Percentiles rank a stretch among this genome's conserved stretches.
phyloP scores from a whole-genome alignment of 2,888 invertebrate genomes.

The Pyrochroa serraticornis region DNA sequence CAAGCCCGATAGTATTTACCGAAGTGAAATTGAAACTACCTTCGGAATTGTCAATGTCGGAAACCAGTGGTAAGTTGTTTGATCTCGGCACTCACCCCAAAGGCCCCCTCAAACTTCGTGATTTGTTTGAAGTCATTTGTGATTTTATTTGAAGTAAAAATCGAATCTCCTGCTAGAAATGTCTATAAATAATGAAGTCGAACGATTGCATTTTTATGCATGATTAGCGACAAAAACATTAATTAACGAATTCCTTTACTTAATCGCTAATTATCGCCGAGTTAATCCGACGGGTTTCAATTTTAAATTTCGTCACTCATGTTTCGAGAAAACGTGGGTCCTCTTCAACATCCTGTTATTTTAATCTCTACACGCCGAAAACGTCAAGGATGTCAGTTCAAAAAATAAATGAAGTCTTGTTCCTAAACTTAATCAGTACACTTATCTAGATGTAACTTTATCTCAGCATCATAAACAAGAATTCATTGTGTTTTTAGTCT shows the following conservation, averaged over 20 bases:
- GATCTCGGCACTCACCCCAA: background rate
- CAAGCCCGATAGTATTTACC: conserved; percentile 12
- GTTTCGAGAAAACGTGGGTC: too few relatives aligned
- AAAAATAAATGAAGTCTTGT: too few relatives aligned
- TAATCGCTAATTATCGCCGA: background rate
- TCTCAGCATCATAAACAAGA: too few relatives aligned
- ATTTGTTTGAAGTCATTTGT: conserved; percentile 12
- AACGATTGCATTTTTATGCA: background rate
- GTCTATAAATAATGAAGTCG: conserved; percentile 1
- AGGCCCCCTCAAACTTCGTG: background rate
- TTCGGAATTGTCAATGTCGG: conserved; percentile 12
- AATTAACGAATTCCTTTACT: conserved; percentile 4
- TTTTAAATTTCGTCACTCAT: conserved; percentile 1
- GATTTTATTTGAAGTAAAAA: conserved; percentile 1
- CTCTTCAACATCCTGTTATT: background rate
- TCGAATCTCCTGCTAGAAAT: too few relatives aligned
- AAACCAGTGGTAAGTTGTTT: conserved; percentile 13
- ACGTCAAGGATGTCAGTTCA: too few relatives aligned
- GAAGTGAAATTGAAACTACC: conserved; percentile 20
- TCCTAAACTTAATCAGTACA: too few relatives aligned
- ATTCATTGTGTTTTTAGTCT: too few relatives aligned
- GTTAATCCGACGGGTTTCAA: conserved; percentile 12
- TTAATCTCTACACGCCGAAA: background rate
- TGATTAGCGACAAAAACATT: background rate
- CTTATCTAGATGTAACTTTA: too few relatives aligned